Conservation (phyloP, 2,113 vertebrate genomes). For the Pteronura brasiliensis region DNA sequence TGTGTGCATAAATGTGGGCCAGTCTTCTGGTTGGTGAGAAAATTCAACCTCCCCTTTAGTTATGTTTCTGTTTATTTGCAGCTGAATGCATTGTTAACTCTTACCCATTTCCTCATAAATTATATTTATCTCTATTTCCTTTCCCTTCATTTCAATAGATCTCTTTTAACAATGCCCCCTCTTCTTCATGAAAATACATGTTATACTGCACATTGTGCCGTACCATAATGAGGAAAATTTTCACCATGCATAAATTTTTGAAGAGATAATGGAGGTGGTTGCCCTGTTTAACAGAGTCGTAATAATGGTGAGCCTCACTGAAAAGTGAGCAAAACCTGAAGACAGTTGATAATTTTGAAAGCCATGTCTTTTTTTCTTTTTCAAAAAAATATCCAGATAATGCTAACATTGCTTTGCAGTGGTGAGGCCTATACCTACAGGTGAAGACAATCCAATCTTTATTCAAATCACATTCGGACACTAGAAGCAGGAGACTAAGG, state of each 20-base stretch:
- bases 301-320: neutral
- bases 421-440: neutral
- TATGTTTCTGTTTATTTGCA: neutral
- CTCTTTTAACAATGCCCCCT: neutral
- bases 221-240: neutral
- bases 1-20: neutral
- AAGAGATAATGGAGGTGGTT: neutral
- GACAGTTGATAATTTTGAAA: neutral
- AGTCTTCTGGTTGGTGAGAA: neutral
- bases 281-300: neutral
- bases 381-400: neutral
- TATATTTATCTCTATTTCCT: neutral
- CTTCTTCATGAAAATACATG: neutral
- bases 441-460: neutral
- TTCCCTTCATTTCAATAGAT: neutral
- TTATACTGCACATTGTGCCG: neutral
- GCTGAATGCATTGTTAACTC: neutral
- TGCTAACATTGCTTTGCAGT: neutral
- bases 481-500: neutral
- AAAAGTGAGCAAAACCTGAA: neutral
- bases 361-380: neutral
- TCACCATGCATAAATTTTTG: neutral
- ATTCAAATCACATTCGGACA: neutral
- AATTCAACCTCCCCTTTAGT: neutral
- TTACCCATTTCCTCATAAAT: neutral